phyloP scores from a whole-genome alignment of 2,113 vertebrate genomes.

The Chaetura pelagica region DNA sequence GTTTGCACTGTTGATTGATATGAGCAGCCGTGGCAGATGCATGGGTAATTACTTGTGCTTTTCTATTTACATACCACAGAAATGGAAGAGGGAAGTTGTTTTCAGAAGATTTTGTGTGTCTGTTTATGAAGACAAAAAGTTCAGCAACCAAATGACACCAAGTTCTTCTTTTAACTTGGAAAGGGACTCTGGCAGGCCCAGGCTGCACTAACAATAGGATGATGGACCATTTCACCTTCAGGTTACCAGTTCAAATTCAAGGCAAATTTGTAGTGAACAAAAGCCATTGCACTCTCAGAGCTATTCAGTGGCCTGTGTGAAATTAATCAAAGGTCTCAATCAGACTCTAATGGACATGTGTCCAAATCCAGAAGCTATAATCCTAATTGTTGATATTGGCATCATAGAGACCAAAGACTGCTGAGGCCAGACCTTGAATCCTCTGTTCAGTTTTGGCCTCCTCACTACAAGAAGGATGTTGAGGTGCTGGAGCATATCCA shows the following conservation, averaged over 20 bases:
- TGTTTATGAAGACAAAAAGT: neutral
- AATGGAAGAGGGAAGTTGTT: neutral
- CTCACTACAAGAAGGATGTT: too few species aligned
- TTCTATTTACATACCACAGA: neutral
- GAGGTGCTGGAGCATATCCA: too few species aligned
- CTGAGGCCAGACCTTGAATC: too few species aligned
- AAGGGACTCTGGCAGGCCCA: neutral
- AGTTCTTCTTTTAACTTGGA: neutral
- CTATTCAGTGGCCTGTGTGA: conserved; percentile 19
- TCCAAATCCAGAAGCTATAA: conserved; percentile 34
- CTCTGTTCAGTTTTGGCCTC: too few species aligned
- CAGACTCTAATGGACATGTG: conserved; percentile 1
- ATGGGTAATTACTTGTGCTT: neutral
- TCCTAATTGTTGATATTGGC: conserved; percentile 22
- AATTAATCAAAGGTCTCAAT: conserved; percentile 26
- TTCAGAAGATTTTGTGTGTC: neutral
- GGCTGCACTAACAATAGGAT: neutral
- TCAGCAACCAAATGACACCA: neutral
- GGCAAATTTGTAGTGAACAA: neutral
- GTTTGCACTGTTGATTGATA: neutral
- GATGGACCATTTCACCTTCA: neutral
- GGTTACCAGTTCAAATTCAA: neutral
- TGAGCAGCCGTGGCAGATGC: neutral
- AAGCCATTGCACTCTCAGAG: neutral
- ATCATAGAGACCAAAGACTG: neutral